phyloP scores from a whole-genome alignment of 2,113 vertebrate species.

The Neodontobutis hainanensis region DNA sequence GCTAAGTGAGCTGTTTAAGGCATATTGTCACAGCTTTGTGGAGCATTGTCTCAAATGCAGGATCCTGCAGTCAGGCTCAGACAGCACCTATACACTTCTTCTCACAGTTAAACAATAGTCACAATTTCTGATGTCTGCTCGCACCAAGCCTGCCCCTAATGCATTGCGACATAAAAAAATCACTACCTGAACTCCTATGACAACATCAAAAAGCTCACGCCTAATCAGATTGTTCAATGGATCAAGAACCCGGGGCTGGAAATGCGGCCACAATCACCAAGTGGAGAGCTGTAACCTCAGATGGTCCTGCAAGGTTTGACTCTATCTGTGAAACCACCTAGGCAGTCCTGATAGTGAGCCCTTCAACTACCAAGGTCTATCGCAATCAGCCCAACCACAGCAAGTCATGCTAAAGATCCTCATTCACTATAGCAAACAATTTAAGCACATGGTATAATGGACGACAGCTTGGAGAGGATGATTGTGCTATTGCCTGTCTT shows the following conservation, averaged over 20 bases:
- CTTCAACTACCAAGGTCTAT: not conserved
- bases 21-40: too few species aligned
- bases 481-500: not conserved
- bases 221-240: too few species aligned
- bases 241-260: too few species aligned
- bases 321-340: not conserved
- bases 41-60: not conserved
- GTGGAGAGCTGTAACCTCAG: too few species aligned
- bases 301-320: too few species aligned
- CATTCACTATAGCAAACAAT: not conserved
- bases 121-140: too few species aligned
- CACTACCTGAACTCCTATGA: slow-evolving; percentile 6
- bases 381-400: not conserved
- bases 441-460: not conserved
- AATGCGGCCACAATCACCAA: too few species aligned
- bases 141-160: not conserved
- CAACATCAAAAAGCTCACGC: too few species aligned
- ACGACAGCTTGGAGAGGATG: not conserved
- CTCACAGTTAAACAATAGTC: too few species aligned
- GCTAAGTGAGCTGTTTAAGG: too few species aligned
- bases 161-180: slow-evolving; percentile 5
- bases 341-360: not conserved
- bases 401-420: slow-evolving; percentile 2
- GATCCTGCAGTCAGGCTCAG: not conserved
- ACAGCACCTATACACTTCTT: not conserved